A percentile compares a stretch with the other conserved stretches of the same genome.
Evolutionary conservation across 2,888 invertebrate species (phyloP).

Genomic region (Dynastes tityus): DNA sequence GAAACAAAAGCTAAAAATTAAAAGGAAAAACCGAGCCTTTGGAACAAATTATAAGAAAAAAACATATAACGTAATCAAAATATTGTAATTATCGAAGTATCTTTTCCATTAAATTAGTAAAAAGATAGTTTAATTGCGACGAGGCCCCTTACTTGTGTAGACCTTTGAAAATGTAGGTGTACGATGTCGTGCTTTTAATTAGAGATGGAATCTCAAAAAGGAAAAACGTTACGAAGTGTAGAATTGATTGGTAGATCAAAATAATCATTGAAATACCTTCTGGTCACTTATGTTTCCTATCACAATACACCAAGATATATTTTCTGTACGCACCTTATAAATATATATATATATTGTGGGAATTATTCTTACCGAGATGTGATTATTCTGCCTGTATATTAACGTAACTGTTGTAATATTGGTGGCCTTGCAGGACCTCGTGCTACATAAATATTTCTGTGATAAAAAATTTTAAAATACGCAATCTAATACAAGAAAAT

Average conservation of each 20-base stretch:
- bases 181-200: background rate
- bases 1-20: background rate
- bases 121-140: slow-evolving; percentile 35
- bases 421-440: slow-evolving; percentile 53
- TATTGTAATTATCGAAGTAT: slow-evolving; percentile 11
- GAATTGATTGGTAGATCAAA: background rate
- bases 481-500: slow-evolving; percentile 34
- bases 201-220: slow-evolving; percentile 31
- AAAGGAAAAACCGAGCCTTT: slow-evolving; percentile 38
- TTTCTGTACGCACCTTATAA: background rate
- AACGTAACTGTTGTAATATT: slow-evolving; percentile 43
- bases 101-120: background rate
- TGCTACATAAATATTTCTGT: slow-evolving; percentile 51
- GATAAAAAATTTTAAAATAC: slow-evolving; percentile 50
- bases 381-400: slow-evolving; percentile 42
- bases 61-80: slow-evolving; percentile 31
- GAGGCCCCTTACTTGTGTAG: slow-evolving; percentile 48
- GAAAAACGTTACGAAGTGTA: background rate
- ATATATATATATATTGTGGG: background rate
- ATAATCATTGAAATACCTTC: background rate
- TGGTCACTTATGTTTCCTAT: slow-evolving; percentile 10
- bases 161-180: background rate
- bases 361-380: slow-evolving; percentile 28
- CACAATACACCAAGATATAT: background rate
- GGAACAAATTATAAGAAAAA: slow-evolving; percentile 36